Percentiles rank a stretch among this genome's conserved stretches.
These are phyloP conservation scores for Cacoxenus indagator DNA, from an alignment of 2,888 invertebrate species.

Conservation along the genomic window DNA sequence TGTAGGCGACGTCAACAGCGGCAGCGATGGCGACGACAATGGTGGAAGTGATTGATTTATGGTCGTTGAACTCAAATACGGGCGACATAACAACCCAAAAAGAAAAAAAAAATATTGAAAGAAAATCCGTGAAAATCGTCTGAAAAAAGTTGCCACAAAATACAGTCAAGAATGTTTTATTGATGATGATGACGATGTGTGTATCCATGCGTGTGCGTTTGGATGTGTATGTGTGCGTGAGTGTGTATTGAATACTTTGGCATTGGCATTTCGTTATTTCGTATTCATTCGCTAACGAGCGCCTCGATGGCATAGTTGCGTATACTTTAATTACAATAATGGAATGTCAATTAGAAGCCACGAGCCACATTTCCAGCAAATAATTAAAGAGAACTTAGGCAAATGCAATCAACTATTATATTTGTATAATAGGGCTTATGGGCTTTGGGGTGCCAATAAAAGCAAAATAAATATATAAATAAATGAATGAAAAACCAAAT, in stretches of 20 bases:
- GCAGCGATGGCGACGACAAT: neutral
- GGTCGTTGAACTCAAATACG: neutral
- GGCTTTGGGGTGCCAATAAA: too few species aligned
- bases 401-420: too few species aligned
- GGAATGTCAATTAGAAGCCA: conserved; percentile 55
- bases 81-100: neutral
- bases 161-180: neutral
- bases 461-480: too few species aligned
- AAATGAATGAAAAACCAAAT: too few species aligned
- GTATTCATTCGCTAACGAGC: too few species aligned
- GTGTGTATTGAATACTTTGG: neutral
- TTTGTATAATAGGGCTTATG: too few species aligned
- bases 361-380: conserved; percentile 30
- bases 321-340: conserved; percentile 63
- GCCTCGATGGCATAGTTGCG: conserved; percentile 20
- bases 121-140: neutral
- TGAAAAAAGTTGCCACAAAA: neutral
- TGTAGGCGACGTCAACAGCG: too few species aligned
- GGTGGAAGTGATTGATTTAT: conserved; percentile 16
- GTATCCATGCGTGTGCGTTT: neutral
- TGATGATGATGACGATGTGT: neutral
- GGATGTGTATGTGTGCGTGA: neutral
- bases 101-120: neutral
- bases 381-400: conserved; percentile 4
- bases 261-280: neutral